Evolutionary conservation across 2,888 invertebrate genomes (phyloP), one percentile per base, ranked within the genome.

Genomic region (Calephelis perditalis): DNA sequence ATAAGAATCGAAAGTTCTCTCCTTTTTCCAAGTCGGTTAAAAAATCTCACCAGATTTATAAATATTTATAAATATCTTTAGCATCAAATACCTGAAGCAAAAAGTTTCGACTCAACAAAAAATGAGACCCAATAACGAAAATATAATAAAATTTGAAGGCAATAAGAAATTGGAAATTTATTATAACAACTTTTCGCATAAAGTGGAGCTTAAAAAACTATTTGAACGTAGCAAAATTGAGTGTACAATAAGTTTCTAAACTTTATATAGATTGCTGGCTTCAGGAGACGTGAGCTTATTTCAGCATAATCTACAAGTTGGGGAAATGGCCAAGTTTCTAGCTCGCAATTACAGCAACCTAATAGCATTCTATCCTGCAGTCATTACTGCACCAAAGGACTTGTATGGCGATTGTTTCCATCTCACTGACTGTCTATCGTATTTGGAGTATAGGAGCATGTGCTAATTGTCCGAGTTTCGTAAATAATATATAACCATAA

Each of bases 321-420:
- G 64, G 64, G 62, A 36, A 67, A 66, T 66, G 66, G 62, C 66
- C 63, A 66, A 67, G 66, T 67, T 60, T 67, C 64, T 57, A 67
- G 67, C 63, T 64, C 62, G 66, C 63, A 67, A 67, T 67, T 67
- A 67, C 67, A 66, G 52, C 64, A 54, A 57, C 62, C 67, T 67
- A 67, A 67, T 67, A 63, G 67, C 64, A 63, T 67, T 66, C 63
- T 64, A 66, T 67, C 66, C 67, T 61, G 11, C 59, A 64, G 66
- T 67, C 64, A 66, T 66, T 67, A 67, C 64, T 63, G 64, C 64
- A 64, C 62, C 58, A 67, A 64, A 67, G 67, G 66, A 67, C 67
- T 64, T 66, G 63, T 64, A 61, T 64, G 63, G 63, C 61, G 62
- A 66, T 64, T 67, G 66, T 67, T 67, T 66, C 64, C 64, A 62